Evolutionary conservation across 2,888 invertebrate species (phyloP).

Genomic region (Oscheius onirici): DNA sequence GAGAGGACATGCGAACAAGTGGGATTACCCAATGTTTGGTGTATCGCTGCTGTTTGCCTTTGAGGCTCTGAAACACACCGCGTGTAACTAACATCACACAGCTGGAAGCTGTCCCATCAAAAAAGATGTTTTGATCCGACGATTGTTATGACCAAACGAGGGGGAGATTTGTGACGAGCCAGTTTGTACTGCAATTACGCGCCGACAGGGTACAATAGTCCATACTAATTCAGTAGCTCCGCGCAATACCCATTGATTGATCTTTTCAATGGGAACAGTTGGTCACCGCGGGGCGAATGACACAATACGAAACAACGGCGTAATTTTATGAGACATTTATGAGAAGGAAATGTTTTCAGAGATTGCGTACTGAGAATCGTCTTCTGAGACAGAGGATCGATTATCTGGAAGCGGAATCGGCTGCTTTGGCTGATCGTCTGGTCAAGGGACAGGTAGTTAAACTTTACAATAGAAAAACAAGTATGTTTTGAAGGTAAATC

Average conservation of each 20-base stretch:
- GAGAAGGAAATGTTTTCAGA: slow-evolving; percentile 69
- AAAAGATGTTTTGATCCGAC: too few species aligned
- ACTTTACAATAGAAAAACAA: too few species aligned
- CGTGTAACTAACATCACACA: slow-evolving; percentile 18
- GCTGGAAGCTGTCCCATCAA: background rate
- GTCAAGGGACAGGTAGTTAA: slow-evolving; percentile 69
- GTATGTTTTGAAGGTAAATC: slow-evolving; percentile 68
- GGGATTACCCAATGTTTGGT: background rate
- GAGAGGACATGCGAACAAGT: too few species aligned
- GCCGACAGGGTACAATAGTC: background rate
- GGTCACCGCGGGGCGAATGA: background rate
- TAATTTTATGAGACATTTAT: background rate
- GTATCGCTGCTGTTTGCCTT: slow-evolving; percentile 2
- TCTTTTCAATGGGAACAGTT: slow-evolving; percentile 2
- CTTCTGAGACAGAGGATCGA: slow-evolving; percentile 93
- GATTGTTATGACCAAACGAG: background rate
- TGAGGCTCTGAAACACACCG: slow-evolving; percentile 8
- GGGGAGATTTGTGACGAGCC: slow-evolving; percentile 17
- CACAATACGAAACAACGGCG: background rate
- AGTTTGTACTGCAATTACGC: slow-evolving; percentile 25
- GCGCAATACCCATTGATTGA: too few species aligned
- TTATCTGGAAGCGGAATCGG: slow-evolving; percentile 87
- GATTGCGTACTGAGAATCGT: slow-evolving; percentile 87
- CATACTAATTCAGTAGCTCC: too few species aligned
- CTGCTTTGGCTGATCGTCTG: slow-evolving; percentile 89